Evolutionary conservation across 2,113 vertebrate genomes (phyloP), one percentile per base, ranked within the genome.

Genomic region (Empidonax traillii): DNA sequence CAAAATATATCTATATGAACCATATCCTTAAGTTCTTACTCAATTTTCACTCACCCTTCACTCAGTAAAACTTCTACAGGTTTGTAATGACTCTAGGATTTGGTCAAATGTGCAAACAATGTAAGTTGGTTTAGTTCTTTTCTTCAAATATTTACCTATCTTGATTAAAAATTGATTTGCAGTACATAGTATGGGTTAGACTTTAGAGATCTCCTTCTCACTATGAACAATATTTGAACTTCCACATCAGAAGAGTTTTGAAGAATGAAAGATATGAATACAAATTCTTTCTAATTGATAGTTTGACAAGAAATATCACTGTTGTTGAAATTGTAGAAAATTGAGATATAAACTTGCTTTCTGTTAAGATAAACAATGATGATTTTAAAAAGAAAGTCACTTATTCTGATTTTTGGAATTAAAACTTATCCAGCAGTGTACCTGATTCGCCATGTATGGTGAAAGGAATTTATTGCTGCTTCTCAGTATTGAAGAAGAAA

Each of bases 401-500:
- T 97, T 97, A 68, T 72, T 96, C 76, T 69, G 93, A 97, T 92
- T 97, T 98, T 97, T 97, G 25, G 76, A 98, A 96, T 97, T 97
- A 96, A 97, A 98, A 90, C 56, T 96, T 96, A 97, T 96, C 96
- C 90, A 95, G 81, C 81, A 96, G 76, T 88, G 75, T 97, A 96
- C 79, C 15, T 96, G 14, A 94, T 86, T 52, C 77, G 95, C 92
- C 79, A 96, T 56, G 58, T 93, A 94, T 53, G 92, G 81, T 85
- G 68, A 96, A 97, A 98, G 84, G 63, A 97, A 98, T 97, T 97
- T 97, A 97, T 97, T 97, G 81, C 89, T 96, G 15, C 88, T 97
- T 97, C 95, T 96, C 91, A 91, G 92, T 95, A 97, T 93, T 92
- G 72, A 92, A 95, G 96, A 94, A 83, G 85, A 97, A 97, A 97